phyloP scores from a whole-genome alignment of 2,888 invertebrate species.

The Sphaerophoria rueppellii region DNA sequence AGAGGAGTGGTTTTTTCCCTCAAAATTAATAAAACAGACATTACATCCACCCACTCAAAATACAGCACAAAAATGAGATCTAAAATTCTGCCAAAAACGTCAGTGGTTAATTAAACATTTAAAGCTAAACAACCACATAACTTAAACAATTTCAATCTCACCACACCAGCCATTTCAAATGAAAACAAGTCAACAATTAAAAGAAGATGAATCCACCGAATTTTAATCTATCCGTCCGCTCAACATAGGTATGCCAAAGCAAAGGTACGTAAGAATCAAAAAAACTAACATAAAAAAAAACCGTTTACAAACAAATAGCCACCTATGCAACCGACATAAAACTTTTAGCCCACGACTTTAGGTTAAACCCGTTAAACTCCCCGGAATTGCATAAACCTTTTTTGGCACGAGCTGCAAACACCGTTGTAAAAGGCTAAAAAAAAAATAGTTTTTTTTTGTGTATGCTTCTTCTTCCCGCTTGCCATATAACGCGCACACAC shows the following conservation, averaged over 20 bases:
- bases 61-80: constrained; percentile 26
- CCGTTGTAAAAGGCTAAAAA: constrained; percentile 43
- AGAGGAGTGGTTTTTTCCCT: not conserved
- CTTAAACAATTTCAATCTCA: constrained; percentile 45
- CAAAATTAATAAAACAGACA: not conserved
- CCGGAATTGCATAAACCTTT: constrained; percentile 66
- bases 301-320: not conserved
- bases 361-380: constrained; percentile 59
- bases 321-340: constrained; percentile 42
- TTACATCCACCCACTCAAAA: constrained; percentile 16
- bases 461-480: not conserved
- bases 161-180: not conserved
- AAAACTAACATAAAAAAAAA: not conserved
- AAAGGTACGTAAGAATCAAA: constrained; percentile 13
- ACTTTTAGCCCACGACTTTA: constrained; percentile 62
- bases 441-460: constrained; percentile 1
- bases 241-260: not conserved
- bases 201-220: constrained; percentile 61
- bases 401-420: constrained; percentile 61
- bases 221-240: constrained; percentile 28
- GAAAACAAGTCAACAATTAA: constrained; percentile 39
- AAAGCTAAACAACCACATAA: constrained; percentile 32
- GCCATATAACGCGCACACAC: constrained; percentile 31
- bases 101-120: not conserved
- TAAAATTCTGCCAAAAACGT: not conserved